Percentiles rank a stretch among this genome's conserved stretches.
Evolutionary conservation across 2,113 vertebrate species (phyloP).

Genomic region (Triplophysa siluroides): DNA sequence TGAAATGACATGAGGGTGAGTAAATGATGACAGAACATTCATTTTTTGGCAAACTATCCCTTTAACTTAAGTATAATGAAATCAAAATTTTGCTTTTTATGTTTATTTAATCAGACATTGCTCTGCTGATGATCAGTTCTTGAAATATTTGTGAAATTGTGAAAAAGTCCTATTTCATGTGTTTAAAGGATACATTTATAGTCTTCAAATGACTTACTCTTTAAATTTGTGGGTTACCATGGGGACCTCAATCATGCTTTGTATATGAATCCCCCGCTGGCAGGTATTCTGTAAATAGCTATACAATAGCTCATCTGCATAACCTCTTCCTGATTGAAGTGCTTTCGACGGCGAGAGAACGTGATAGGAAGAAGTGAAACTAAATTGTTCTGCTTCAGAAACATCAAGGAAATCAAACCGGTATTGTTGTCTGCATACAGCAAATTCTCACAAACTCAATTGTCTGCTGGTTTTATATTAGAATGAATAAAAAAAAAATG

Average conservation of each 20-base stretch:
- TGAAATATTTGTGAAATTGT: too few relatives aligned
- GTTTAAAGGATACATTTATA: neutral
- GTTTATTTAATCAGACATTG: too few relatives aligned
- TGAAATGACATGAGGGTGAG: too few relatives aligned
- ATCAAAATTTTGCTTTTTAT: too few relatives aligned
- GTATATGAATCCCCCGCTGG: constrained; percentile 42
- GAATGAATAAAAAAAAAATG: neutral
- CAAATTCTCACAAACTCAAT: neutral
- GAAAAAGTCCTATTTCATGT: neutral
- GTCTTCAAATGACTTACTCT: neutral
- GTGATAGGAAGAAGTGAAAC: neutral
- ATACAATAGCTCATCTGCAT: constrained; percentile 42
- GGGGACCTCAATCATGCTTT: constrained; percentile 66
- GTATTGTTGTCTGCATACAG: neutral
- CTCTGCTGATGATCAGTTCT: too few relatives aligned
- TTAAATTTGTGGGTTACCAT: constrained; percentile 15
- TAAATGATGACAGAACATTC: too few relatives aligned
- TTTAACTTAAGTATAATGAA: too few relatives aligned
- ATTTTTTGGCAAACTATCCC: too few relatives aligned
- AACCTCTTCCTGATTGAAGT: constrained; percentile 30
- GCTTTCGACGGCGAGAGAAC: neutral
- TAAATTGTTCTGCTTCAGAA: constrained; percentile 10
- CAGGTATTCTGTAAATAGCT: constrained; percentile 39
- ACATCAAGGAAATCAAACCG: neutral
- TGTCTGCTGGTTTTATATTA: neutral